phyloP scores from a whole-genome alignment of 1,140 invertebrate species.

The Leptonema lineaticorne region DNA sequence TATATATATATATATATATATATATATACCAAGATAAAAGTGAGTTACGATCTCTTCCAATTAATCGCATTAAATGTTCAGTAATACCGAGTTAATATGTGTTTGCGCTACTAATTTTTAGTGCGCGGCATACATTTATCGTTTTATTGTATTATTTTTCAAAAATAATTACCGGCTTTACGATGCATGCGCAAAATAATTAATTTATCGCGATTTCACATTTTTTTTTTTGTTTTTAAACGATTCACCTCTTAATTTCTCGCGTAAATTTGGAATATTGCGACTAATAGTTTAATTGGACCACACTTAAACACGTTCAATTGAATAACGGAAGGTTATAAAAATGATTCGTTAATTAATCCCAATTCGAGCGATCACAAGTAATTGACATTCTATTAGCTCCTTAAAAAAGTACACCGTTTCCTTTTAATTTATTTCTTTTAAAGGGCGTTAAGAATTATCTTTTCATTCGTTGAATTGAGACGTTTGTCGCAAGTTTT shows the following conservation, averaged over 20 bases:
- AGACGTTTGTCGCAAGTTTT: too few relatives aligned
- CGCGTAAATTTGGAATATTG: neutral
- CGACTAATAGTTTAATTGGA: constrained; percentile 2
- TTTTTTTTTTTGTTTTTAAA: neutral
- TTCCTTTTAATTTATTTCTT: too few relatives aligned
- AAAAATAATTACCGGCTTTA: neutral
- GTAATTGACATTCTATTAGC: constrained; percentile 5
- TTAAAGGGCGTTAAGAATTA: too few relatives aligned
- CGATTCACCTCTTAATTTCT: neutral
- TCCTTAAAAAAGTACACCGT: too few relatives aligned
- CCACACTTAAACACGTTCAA: neutral
- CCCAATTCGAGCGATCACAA: neutral
- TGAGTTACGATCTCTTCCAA: neutral
- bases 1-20: too few relatives aligned
- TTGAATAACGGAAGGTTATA: constrained; percentile 1
- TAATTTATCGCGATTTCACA: too few relatives aligned
- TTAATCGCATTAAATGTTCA: neutral
- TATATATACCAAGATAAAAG: neutral
- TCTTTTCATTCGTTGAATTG: too few relatives aligned
- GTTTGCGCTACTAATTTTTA: constrained; percentile 2
- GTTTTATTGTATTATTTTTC: neutral
- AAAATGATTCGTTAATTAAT: neutral
- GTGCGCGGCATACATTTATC: constrained; percentile 4
- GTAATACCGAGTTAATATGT: neutral
- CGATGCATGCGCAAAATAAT: neutral